phyloP scores from a whole-genome alignment of 2,113 vertebrate species.

The Podocnemis expansa region DNA sequence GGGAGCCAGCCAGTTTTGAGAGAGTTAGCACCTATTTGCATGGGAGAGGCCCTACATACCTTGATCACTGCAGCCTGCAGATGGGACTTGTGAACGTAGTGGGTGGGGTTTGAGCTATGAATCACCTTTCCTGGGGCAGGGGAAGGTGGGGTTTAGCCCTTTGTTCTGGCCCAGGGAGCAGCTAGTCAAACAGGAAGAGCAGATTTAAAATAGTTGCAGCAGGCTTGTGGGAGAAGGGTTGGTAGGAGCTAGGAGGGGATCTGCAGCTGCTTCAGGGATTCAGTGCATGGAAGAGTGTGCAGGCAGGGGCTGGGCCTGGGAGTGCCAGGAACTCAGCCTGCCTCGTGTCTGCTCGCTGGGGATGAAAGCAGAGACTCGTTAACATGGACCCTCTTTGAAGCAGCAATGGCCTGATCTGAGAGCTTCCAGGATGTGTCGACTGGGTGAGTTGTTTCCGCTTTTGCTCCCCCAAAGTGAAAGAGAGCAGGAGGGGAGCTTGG shows the following conservation, averaged over 20 bases:
- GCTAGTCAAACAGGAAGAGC: conserved; percentile 68
- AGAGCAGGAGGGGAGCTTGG: background rate
- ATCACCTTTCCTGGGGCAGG: background rate
- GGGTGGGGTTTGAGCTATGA: conserved; percentile 48
- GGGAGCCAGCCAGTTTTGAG: too few species aligned
- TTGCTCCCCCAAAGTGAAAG: background rate
- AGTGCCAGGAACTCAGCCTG: background rate
- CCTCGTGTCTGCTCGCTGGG: background rate
- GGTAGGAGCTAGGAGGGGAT: background rate
- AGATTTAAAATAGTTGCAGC: background rate
- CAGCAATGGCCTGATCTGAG: background rate
- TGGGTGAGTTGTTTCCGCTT: conserved; percentile 62
- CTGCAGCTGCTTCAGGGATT: accelerated
- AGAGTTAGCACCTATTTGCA: background rate
- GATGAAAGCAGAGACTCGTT: background rate
- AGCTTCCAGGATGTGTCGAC: conserved; percentile 67
- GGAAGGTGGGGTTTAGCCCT: conserved; percentile 45
- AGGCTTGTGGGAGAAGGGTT: background rate
- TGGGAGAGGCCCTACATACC: background rate
- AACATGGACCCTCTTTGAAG: background rate
- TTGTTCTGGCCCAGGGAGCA: conserved; percentile 34
- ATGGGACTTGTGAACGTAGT: background rate
- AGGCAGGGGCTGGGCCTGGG: background rate
- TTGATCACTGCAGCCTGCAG: background rate
- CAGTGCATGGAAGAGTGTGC: background rate